Evolutionary conservation across 2,797 vertebrate species (phyloP), one percentile per base, ranked within the genome.

Genomic region (Ciconia nigra): DNA sequence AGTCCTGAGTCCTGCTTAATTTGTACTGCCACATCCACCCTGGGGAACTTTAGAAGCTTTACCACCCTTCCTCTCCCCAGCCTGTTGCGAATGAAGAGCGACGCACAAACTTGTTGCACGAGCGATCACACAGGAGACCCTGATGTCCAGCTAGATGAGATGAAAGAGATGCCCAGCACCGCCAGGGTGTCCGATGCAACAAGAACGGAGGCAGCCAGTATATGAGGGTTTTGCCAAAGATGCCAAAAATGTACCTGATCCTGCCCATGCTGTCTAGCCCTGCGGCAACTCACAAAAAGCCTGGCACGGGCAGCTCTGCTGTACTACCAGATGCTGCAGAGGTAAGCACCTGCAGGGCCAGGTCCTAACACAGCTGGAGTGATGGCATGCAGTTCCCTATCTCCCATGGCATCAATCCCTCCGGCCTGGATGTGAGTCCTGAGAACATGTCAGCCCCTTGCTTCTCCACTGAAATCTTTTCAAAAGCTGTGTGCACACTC

Each of bases 51-150:
- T 51, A 39, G 15, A 72, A 57, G 26, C 18, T 74, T 81, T n/a
- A 39, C 29, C 46, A 19, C 0, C 1, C 20, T 59, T 77, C 9
- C 21, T 37, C 15, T 59, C 7, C 31, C 9, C 13, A 47, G 8
- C 11, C 29, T 37, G 11, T 17, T 84, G 22, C 49, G 41, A 51
- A 61, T 29, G 35, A 81, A 55, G 41, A 72, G 21, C 0, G 0
- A 46, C 2, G 5, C 2, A 20, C 5, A 10, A 9, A 8, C 46
- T 47, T 2, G 1, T 46, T 72, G 55, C 22, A n/a, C 16, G 1
- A 13, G 8, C 8, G 25, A 52, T 8, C 33, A 33, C 14, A 10
- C 0, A 5, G 59, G 10, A 44, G 2, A 35, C 29, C 44, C 33
- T 57, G 31, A 52, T 28, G 31, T 52, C 37, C 63, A 65, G n/a